Conservation (phyloP, 2,113 vertebrate species). For the Perccottus glenii region DNA sequence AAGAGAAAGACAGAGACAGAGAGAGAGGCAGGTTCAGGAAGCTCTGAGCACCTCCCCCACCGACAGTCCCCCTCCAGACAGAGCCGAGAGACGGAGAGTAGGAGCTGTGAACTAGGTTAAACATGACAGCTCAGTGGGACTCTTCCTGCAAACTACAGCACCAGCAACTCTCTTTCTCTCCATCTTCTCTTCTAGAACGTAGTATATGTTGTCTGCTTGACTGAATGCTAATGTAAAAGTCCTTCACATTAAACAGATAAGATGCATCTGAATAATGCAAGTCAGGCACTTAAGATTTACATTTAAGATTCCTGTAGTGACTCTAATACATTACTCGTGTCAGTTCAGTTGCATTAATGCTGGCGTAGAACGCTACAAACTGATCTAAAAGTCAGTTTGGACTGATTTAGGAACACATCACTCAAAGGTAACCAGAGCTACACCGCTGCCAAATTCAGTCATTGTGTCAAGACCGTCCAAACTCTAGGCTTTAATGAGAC, state of each 20-base stretch:
- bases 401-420: slow-evolving; percentile 21
- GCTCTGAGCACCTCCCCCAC: slow-evolving; percentile 53
- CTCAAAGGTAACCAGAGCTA: slow-evolving; percentile 34
- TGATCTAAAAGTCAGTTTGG: slow-evolving; percentile 2
- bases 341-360: slow-evolving; percentile 19
- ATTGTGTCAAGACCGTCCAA: slow-evolving; percentile 33
- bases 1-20: slow-evolving; percentile 6
- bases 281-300: slow-evolving; percentile 18
- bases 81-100: slow-evolving; percentile 21
- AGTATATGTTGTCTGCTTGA: slow-evolving; percentile 21
- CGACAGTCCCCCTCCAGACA: slow-evolving; percentile 60
- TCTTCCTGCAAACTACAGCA: slow-evolving; percentile 42
- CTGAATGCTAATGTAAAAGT: slow-evolving; percentile 33
- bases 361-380: slow-evolving; percentile 15
- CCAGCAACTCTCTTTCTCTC: slow-evolving; percentile 14
- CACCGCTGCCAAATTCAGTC: slow-evolving; percentile 44
- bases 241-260: slow-evolving; percentile 28
- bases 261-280: slow-evolving; percentile 61
- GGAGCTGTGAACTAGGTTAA: slow-evolving; percentile 69
- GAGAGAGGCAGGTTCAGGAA: slow-evolving; percentile 9
- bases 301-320: slow-evolving; percentile 41
- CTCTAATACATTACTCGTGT: slow-evolving; percentile 25
- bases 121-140: slow-evolving; percentile 61
- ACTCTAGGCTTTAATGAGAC: slow-evolving; percentile 59
- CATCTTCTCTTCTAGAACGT: slow-evolving; percentile 13